These are phyloP conservation scores for Dermolepida albohirtum DNA, from an alignment of 2,888 invertebrate species.

Conservation along the genomic window DNA sequence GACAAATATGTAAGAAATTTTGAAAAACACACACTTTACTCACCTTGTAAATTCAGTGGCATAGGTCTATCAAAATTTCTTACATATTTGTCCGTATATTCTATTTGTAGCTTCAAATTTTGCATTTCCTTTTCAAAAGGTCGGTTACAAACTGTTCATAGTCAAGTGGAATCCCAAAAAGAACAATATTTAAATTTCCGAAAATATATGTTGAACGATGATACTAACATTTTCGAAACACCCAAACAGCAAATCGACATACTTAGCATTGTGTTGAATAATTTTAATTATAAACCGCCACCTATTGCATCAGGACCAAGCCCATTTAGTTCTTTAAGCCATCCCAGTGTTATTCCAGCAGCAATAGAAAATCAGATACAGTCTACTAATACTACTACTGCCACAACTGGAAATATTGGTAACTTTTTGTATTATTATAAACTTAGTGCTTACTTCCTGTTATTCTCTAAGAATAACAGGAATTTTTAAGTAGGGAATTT, in stretches of 20 bases:
- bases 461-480: too few relatives aligned
- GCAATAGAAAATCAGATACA: constrained; percentile 36
- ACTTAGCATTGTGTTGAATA: constrained; percentile 59
- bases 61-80: too few relatives aligned
- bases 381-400: not conserved
- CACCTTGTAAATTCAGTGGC: constrained; percentile 87
- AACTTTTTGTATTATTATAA: too few relatives aligned
- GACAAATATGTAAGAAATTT: constrained; percentile 80
- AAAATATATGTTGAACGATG: constrained; percentile 83
- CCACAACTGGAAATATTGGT: constrained; percentile 27
- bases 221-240: constrained; percentile 81
- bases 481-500: too few relatives aligned
- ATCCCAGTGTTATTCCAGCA: constrained; percentile 51
- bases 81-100: constrained; percentile 79
- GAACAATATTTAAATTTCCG: constrained; percentile 86
- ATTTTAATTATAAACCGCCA: constrained; percentile 59
- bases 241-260: constrained; percentile 50
- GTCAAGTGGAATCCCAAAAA: constrained; percentile 82
- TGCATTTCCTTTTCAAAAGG: constrained; percentile 82
- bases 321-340: constrained; percentile 67
- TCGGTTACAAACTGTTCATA: constrained; percentile 83
- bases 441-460: too few relatives aligned
- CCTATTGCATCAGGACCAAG: constrained; percentile 73
- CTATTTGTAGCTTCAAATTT: constrained; percentile 76
- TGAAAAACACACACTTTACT: constrained; percentile 87